Percentiles rank a stretch among this genome's conserved stretches.
Conservation (phyloP, 2,113 vertebrate species). For the Corvus cornix region DNA sequence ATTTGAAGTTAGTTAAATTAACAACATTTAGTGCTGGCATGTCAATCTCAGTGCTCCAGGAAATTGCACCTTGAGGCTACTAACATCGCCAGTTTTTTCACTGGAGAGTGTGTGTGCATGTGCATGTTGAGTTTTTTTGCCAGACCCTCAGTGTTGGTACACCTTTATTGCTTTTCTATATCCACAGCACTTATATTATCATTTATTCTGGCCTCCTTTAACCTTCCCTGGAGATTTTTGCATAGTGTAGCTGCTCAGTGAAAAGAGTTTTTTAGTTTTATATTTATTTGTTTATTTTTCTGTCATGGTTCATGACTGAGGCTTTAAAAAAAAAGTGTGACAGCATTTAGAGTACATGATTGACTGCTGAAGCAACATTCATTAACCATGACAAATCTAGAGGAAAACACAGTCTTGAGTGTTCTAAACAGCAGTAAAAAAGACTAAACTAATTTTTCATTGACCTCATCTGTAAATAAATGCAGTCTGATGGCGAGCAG, state of each 20-base stretch:
- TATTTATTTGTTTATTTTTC: slow-evolving; percentile 94
- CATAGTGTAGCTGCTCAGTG: slow-evolving; percentile 79
- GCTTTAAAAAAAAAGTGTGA: slow-evolving; percentile 81
- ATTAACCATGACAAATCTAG: slow-evolving; percentile 88
- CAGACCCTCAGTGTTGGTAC: slow-evolving; percentile 71
- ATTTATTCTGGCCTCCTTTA: slow-evolving; percentile 84
- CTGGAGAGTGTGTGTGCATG: slow-evolving; percentile 63
- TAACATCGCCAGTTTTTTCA: slow-evolving; percentile 86
- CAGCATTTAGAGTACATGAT: slow-evolving; percentile 81
- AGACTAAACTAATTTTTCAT: slow-evolving; percentile 76
- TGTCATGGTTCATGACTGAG: slow-evolving; percentile 87
- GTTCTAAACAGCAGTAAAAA: slow-evolving; percentile 80
- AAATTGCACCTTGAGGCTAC: slow-evolving; percentile 88
- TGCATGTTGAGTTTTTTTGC: slow-evolving; percentile 55
- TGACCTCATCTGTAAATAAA: slow-evolving; percentile 84
- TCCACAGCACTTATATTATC: slow-evolving; percentile 87
- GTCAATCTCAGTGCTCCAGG: slow-evolving; percentile 86
- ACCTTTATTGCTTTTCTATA: slow-evolving; percentile 75
- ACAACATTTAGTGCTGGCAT: slow-evolving; percentile 85
- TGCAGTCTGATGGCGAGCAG: slow-evolving; percentile 74
- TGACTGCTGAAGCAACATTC: slow-evolving; percentile 82
- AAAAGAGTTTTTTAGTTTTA: slow-evolving; percentile 85
- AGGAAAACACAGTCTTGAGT: slow-evolving; percentile 85
- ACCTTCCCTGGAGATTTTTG: slow-evolving; percentile 76
- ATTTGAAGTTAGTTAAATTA: slow-evolving; percentile 92